These are phyloP conservation scores for Metopolophium dirhodum DNA, from an alignment of 1,140 invertebrate species.

Conservation along the genomic window DNA sequence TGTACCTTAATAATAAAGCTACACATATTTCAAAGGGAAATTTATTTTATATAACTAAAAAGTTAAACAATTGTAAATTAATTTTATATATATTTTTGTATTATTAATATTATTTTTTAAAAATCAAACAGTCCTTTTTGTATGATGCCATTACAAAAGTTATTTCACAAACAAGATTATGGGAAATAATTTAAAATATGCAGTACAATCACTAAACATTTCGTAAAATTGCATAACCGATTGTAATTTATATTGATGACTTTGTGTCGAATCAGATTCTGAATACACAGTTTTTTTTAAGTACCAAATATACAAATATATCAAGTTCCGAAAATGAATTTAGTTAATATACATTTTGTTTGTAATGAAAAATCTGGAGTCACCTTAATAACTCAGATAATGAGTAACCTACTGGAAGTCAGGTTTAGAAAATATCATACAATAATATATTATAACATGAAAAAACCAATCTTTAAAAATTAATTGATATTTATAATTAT, in stretches of 20 bases:
- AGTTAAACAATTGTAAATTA: background rate
- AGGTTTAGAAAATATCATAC: background rate
- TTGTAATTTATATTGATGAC: background rate
- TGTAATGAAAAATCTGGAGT: background rate
- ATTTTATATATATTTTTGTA: background rate
- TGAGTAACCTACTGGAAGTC: too few relatives aligned
- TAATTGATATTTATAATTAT: background rate
- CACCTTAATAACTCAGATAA: too few relatives aligned
- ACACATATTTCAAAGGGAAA: too few relatives aligned
- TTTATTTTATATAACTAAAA: too few relatives aligned
- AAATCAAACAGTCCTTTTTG: background rate
- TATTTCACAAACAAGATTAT: too few relatives aligned
- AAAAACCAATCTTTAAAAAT: background rate
- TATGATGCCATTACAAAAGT: background rate
- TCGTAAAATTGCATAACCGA: too few relatives aligned
- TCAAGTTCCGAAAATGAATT: background rate
- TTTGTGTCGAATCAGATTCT: background rate
- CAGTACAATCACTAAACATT: background rate
- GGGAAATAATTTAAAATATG: background rate
- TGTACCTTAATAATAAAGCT: too few relatives aligned
- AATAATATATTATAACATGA: background rate
- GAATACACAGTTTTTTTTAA: background rate
- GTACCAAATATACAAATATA: too few relatives aligned
- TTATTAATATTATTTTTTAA: background rate
- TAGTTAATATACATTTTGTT: background rate